A percentile compares a stretch with the other conserved stretches of the same genome.
Evolutionary conservation across 2,888 invertebrate species (phyloP).

Genomic region (Nebria salina): DNA sequence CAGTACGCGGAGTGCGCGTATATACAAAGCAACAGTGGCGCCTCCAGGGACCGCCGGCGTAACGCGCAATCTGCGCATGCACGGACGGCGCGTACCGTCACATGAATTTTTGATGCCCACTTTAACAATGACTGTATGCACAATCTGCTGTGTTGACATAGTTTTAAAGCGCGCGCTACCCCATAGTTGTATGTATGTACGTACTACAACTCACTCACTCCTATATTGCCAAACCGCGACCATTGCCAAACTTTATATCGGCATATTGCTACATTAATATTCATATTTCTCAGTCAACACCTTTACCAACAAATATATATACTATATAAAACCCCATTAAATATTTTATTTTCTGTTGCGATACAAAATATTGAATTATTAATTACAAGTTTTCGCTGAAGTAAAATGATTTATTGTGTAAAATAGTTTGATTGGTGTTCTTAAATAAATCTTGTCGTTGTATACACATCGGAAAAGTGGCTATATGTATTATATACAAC

Average conservation of each 20-base stretch:
- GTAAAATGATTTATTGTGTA: too few relatives aligned
- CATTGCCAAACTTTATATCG: too few relatives aligned
- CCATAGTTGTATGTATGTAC: background rate
- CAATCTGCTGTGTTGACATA: slow-evolving; percentile 64
- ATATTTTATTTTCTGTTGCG: too few relatives aligned
- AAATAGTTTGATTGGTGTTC: too few relatives aligned
- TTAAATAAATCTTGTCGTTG: too few relatives aligned
- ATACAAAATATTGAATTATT: too few relatives aligned
- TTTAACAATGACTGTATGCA: slow-evolving; percentile 62
- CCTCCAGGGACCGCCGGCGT: slow-evolving; percentile 44
- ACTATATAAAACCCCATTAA: too few relatives aligned
- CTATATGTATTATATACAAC: background rate
- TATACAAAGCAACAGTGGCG: slow-evolving; percentile 29
- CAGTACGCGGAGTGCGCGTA: slow-evolving; percentile 53
- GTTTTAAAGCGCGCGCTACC: slow-evolving; percentile 58
- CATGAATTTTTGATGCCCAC: slow-evolving; percentile 62
- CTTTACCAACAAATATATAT: too few relatives aligned
- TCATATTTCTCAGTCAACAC: too few relatives aligned
- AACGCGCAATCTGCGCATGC: slow-evolving; percentile 29
- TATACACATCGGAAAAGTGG: background rate
- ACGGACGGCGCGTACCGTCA: slow-evolving; percentile 52
- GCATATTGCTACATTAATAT: too few relatives aligned
- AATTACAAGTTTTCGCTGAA: too few relatives aligned
- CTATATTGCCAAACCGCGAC: background rate
- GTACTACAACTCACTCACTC: background rate